Evolutionary conservation across 2,888 invertebrate species (phyloP).

Genomic region (Teleogryllus oceanicus): DNA sequence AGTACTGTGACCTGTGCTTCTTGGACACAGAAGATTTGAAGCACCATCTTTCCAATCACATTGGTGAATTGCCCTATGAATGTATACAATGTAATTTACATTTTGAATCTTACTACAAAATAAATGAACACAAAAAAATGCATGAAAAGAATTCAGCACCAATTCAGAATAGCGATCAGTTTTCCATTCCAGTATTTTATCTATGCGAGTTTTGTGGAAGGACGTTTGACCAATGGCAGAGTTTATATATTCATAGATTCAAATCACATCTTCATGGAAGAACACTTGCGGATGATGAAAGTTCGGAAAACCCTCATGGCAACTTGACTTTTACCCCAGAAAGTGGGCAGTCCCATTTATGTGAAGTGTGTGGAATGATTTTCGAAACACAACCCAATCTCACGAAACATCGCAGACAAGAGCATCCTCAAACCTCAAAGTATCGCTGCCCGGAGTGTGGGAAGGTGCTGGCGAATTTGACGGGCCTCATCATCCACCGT

Average conservation of each 20-base stretch:
- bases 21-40: constrained; percentile 20
- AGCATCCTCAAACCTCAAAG: not conserved
- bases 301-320: not conserved
- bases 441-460: constrained; percentile 23
- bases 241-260: constrained; percentile 22
- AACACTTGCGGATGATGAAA: not conserved
- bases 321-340: not conserved
- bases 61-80: not conserved
- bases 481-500: constrained; percentile 27
- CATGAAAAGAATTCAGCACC: not conserved
- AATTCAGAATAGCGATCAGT: not conserved
- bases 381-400: not conserved
- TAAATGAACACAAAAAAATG: constrained; percentile 24
- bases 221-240: constrained; percentile 22
- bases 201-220: constrained; percentile 27
- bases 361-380: constrained; percentile 21
- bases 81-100: constrained; percentile 21
- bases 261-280: not conserved
- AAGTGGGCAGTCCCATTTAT: not conserved
- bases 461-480: constrained; percentile 24
- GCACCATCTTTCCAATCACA: constrained; percentile 1
- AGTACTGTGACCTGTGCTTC: constrained; percentile 27
- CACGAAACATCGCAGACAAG: not conserved
- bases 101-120: constrained; percentile 24
- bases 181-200: constrained; percentile 26